phyloP scores from a whole-genome alignment of 2,888 invertebrate genomes.

The Temnothorax ravouxi region DNA sequence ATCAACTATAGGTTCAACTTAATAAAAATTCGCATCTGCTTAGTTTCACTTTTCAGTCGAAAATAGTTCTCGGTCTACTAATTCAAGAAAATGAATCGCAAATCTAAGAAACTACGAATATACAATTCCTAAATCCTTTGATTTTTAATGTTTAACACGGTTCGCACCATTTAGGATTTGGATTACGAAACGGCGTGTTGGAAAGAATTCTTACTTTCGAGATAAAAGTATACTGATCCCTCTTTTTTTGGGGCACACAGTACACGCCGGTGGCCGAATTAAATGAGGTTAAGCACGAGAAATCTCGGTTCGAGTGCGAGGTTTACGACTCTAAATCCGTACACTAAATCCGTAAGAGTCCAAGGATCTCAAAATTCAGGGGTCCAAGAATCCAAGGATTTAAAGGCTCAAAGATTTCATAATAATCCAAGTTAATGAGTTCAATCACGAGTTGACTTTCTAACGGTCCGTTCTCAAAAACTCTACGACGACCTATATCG shows the following conservation, averaged over 20 bases:
- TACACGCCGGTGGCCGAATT: slow-evolving; percentile 20
- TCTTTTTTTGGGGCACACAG: slow-evolving; percentile 25
- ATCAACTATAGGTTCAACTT: slow-evolving; percentile 54
- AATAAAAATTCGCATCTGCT: slow-evolving; percentile 44
- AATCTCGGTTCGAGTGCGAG: slow-evolving; percentile 38
- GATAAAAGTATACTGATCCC: slow-evolving; percentile 43
- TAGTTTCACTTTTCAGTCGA: slow-evolving; percentile 36
- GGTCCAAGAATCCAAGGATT: slow-evolving; percentile 57
- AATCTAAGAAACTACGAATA: slow-evolving; percentile 8
- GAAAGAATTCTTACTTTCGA: slow-evolving; percentile 17
- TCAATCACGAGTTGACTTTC: slow-evolving; percentile 34
- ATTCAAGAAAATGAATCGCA: neutral
- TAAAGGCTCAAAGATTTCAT: slow-evolving; percentile 50
- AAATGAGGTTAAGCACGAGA: neutral
- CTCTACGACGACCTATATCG: slow-evolving; percentile 49
- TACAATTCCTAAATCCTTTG: slow-evolving; percentile 24
- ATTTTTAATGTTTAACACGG: slow-evolving; percentile 16
- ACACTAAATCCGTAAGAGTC: slow-evolving; percentile 41
- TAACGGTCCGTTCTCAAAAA: slow-evolving; percentile 45
- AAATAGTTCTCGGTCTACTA: slow-evolving; percentile 3
- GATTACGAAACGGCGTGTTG: slow-evolving; percentile 23
- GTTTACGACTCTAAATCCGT: slow-evolving; percentile 34
- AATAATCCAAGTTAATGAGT: slow-evolving; percentile 41
- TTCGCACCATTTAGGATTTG: slow-evolving; percentile 39
- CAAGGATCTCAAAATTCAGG: slow-evolving; percentile 39